Evolutionary conservation across 2,113 vertebrate species (phyloP), one percentile per base, ranked within the genome.

Genomic region (Alethe castanea): DNA sequence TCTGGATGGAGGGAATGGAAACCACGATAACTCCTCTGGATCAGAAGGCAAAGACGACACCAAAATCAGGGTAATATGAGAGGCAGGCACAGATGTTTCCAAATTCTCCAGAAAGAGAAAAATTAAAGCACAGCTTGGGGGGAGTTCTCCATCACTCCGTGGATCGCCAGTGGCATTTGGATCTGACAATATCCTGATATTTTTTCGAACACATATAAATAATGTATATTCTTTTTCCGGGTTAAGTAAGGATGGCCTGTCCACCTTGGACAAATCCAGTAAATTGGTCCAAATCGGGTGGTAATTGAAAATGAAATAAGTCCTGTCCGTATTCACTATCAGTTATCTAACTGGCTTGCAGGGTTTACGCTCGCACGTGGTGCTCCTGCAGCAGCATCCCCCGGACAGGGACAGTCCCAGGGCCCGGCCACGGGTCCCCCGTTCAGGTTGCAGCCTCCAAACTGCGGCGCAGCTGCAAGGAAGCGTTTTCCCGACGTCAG

Each of bases 11-110:
- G n/a, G 50, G 61, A 86, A 56, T 88, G 70, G 62, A 81, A 94
- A 71, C 76, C 81, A 36, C 6, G 2, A 29, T 74, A 40, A 36
- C 45, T 83, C 33, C 71, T 33, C 25, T 14, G 81, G 56, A 82
- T 72, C 62, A 79, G 56, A 66, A 96, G 76, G n/a, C 78, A 69
- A 88, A 64, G 79, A 85, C 50, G 87, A 86, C 31, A 92, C 78
- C 78, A 64, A 67, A 92, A 65, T 42, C 62, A n/a, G 52, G 74
- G 91, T 64, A 95, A 92, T 5, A 17, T 33, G 76, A 94, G 92
- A 93, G 38, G n/a, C 82, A 80, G 71, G 59, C 71, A 45, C 71
- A 93, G 94, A 88, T 92, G 85, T 77, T 92, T 77, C 85, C 50
- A 53, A 90, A 36, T 40, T 82, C 66, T 53, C n/a, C 54, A 81